Base-by-base conservation (phyloP, 2,113 vertebrate genomes). In the Neogobius melanostomus region DNA sequence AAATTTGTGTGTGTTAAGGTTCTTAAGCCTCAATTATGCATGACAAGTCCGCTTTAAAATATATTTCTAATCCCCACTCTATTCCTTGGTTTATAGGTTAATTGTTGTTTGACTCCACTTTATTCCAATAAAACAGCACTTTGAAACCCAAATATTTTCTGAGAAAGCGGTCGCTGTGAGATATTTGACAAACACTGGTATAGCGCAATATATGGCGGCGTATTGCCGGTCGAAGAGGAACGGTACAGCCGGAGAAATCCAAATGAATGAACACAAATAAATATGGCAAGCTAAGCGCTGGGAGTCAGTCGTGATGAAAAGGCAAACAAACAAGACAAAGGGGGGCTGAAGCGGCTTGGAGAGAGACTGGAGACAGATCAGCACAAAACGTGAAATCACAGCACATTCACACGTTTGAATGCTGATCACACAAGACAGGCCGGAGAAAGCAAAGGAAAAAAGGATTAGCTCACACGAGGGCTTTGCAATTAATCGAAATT, bases 191-290 rank as follows among this genome's bases (percentile, higher is more conserved):
- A 61, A 61, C 42, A 61, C 53, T 56, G 53, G 57, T 44, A 44
- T 43, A 61, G 57, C n/a, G 57, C 57, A 43, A 61, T 61, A 61
- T 61, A 14, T 42, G 14, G 14, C 57, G 44, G 36, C 7, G 36
- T 59, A 61, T 44, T 43, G 57, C 57, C 28, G 36, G 28, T 44
- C 42, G 57, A 61, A n/a, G 14, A 61, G 42, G 42, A 61, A 36
- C 36, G 14, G 36, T 44, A n/a, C 57, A 61, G 57, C 57, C 57
- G 12, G 57, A 61, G 57, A 15, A 61, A 15, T 61, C 36, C n/a
- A 61, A 61, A 61, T 61, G 57, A 61, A 61, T 61, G 44, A 61
- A 61, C 57, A 61, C 57, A 61, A 61, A 61, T 61, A 61, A 61
- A 61, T 61, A 61, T 61, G 57, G 57, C 57, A 61, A 61, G 36